Conservation (phyloP, 2,797 vertebrate genomes). For the Phoeniculus purpureus region DNA sequence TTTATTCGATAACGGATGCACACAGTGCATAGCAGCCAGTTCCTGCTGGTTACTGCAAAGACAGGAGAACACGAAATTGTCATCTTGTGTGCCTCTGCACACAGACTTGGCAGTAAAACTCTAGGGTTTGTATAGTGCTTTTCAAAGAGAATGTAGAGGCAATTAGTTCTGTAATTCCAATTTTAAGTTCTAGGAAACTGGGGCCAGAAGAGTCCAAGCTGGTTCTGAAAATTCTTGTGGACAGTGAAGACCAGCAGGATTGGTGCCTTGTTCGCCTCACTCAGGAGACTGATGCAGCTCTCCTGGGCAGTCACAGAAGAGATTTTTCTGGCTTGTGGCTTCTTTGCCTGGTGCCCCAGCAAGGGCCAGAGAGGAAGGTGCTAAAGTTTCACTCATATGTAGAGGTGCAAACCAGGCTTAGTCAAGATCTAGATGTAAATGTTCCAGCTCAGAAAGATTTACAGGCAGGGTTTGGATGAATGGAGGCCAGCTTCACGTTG, state of each 20-base stretch:
- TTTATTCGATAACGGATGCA: background rate
- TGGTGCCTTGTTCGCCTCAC: background rate
- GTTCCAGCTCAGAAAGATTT: background rate
- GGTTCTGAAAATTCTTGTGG: background rate
- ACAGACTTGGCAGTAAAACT: background rate
- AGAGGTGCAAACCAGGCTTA: background rate
- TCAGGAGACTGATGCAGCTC: background rate
- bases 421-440: fast-evolving
- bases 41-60: background rate
- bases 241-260: background rate
- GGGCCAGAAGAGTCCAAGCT: background rate
- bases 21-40: background rate
- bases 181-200: background rate
- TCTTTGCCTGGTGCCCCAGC: fast-evolving
- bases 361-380: background rate
- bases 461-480: background rate
- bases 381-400: background rate
- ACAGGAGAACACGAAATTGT: fast-evolving
- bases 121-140: fast-evolving
- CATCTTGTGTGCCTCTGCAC: background rate
- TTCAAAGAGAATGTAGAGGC: background rate
- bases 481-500: background rate
- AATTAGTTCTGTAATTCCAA: background rate
- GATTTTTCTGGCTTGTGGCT: background rate
- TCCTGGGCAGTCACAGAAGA: fast-evolving